phyloP scores from a whole-genome alignment of 1,140 invertebrate species.

The Meloidogyne hapla region DNA sequence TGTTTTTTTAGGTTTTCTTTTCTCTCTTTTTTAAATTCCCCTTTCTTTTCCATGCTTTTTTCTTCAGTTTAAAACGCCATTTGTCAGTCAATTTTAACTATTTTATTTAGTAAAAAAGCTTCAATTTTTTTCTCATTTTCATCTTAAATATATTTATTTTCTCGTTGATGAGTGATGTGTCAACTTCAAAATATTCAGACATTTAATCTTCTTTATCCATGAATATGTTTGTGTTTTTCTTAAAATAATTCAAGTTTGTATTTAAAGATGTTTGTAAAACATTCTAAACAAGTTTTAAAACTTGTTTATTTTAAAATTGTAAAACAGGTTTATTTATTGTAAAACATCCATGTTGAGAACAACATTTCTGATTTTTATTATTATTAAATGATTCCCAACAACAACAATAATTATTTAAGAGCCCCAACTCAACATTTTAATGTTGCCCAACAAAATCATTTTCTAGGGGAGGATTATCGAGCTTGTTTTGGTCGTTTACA shows the following conservation, averaged over 20 bases:
- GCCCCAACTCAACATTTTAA: neutral
- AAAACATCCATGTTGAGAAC: no score
- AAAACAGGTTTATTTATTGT: neutral
- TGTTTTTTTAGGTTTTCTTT: neutral
- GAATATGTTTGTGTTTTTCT: neutral
- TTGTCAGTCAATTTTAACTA: neutral
- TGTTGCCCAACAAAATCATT: neutral
- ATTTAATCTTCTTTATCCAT: constrained; percentile 6
- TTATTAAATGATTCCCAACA: neutral
- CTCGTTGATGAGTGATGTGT: neutral
- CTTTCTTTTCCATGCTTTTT: neutral
- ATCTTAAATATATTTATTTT: neutral
- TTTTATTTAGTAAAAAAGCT: neutral
- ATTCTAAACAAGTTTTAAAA: no score
- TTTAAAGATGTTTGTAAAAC: no score
- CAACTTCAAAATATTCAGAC: neutral
- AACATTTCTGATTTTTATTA: neutral
- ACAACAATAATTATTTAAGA: neutral
- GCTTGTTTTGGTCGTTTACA: constrained; percentile 18
- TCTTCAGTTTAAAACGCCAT: neutral
- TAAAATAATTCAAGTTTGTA: no score
- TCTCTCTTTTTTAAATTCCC: no score
- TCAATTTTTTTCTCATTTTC: neutral
- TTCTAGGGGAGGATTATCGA: constrained; percentile 24
- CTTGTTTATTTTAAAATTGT: no score